A percentile compares a stretch with the other conserved stretches of the same genome.
These are phyloP conservation scores for Dermatemys mawii DNA, from an alignment of 2,113 vertebrate genomes.

Conservation along the genomic window DNA sequence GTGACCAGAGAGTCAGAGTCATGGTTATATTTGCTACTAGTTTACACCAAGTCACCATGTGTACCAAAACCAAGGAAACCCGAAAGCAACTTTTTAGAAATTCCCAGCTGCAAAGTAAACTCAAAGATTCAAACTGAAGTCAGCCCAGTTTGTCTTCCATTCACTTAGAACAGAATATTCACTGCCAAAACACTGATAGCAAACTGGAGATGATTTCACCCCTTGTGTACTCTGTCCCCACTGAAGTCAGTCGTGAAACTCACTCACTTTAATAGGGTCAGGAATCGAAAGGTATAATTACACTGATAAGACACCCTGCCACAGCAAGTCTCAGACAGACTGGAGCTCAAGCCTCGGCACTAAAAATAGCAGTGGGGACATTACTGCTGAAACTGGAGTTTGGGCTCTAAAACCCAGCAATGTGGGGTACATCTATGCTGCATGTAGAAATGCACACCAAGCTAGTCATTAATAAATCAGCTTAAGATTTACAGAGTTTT, in stretches of 20 bases:
- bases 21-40: background rate
- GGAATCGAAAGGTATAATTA: background rate
- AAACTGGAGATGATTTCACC: background rate
- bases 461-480: background rate
- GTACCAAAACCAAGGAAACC: background rate
- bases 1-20: background rate
- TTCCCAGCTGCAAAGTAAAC: background rate
- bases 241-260: background rate
- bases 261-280: background rate
- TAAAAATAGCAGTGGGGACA: background rate
- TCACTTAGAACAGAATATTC: background rate
- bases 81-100: too few species aligned
- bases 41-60: background rate
- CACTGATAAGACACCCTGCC: background rate
- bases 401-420: background rate
- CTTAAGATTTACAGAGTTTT: background rate
- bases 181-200: background rate
- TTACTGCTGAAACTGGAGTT: background rate
- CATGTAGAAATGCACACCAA: background rate
- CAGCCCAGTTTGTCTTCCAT: background rate
- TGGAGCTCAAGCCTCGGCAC: background rate
- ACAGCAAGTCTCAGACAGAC: background rate
- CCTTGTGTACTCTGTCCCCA: background rate
- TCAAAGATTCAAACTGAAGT: background rate
- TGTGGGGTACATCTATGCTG: too few species aligned